Base-by-base conservation (phyloP, 2,797 vertebrate species). In the Labroides dimidiatus region DNA sequence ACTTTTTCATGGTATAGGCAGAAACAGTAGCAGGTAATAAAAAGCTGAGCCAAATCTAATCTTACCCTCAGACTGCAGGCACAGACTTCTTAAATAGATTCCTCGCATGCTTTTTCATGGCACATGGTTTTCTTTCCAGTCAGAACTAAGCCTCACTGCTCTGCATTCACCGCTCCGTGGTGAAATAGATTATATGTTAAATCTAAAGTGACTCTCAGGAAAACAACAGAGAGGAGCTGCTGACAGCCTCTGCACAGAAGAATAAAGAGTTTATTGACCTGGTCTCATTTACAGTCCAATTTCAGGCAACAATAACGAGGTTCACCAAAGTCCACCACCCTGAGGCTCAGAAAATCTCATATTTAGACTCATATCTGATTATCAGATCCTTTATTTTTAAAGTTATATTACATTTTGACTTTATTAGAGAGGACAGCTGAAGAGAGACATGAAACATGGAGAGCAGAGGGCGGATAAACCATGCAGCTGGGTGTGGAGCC, bases 131-230 rank as follows among this genome's bases (percentile, higher is more conserved):
- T 23, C 47, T 60, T 67, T 75, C 24, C 30, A 51, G 59, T 55
- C 36, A 42, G 48, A 77, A 39, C 21, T 19, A 60, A 52, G 57
- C 71, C 75, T 49, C 52, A 15, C 56, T 65, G 64, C 59, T 44
- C 59, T 77, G 64, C 68, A 64, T 70, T 75, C 27, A 12, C 44
- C 1, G 27, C 55, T 48, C 57, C 41, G 57, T 54, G 78, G 75
- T 79, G 54, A 78, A 86, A 84, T 71, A 51, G 82, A 90, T 89
- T 73, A 64, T 60, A 60, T 55, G 59, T 74, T 72, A 64, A 87
- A 91, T 91, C 59, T 84, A 80, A 86, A 81, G 70, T 81, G 82
- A 88, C 82, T 77, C 65, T 10, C 42, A 66, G 82, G 62, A 80
- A 90, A 87, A 84, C 78, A 79, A 73, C 82, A 54, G 48, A 59